Conservation (phyloP, 2,113 vertebrate genomes). For the Aramus guarauna region DNA sequence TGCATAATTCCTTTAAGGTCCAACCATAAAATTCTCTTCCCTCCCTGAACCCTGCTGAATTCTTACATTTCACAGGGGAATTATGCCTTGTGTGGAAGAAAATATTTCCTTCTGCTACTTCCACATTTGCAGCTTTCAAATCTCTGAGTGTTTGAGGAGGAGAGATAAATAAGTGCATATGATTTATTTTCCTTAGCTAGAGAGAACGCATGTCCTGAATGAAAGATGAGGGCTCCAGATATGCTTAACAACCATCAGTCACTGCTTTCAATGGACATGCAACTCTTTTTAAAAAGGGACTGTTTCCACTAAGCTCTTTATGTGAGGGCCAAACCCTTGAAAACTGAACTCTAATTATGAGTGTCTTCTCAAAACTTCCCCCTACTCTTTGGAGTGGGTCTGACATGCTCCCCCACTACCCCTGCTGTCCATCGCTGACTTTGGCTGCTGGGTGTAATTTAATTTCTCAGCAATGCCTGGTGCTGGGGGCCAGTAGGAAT, state of each 20-base stretch:
- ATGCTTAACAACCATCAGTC: neutral
- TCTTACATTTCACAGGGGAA: neutral
- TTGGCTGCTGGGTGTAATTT: neutral
- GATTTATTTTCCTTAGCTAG: neutral
- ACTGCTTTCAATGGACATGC: neutral
- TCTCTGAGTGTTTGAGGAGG: neutral
- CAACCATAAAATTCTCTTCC: neutral
- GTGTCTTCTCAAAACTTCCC: neutral
- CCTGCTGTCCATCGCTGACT: neutral
- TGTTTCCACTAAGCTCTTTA: neutral
- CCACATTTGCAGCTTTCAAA: constrained; percentile 3
- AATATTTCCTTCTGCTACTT: neutral
- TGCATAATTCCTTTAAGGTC: neutral
- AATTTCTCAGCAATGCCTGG: neutral
- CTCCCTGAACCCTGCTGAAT: neutral
- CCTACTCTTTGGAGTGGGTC: neutral
- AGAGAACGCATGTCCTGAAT: neutral
- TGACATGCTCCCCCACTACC: neutral
- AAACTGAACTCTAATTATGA: neutral
- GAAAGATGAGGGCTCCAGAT: neutral
- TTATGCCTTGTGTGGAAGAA: neutral
- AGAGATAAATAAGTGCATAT: neutral
- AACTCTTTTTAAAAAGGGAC: neutral
- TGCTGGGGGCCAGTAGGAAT: neutral
- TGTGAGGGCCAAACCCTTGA: neutral